Percentiles rank a stretch among this genome's conserved stretches.
phyloP scores from a whole-genome alignment of 2,797 vertebrate species.

The Agapornis canus region DNA sequence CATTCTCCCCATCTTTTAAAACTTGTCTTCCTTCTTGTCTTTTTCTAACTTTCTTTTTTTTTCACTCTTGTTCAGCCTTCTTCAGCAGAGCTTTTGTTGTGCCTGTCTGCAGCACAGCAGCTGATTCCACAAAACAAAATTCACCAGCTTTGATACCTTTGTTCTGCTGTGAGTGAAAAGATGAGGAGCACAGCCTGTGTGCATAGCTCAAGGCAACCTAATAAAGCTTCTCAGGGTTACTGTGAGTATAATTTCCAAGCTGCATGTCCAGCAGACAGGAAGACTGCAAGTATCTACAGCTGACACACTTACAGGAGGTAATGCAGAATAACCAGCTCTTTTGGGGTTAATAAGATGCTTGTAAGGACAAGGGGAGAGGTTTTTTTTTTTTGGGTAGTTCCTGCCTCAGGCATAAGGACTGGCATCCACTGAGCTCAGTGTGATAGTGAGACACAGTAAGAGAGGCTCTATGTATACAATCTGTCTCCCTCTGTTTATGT shows the following conservation, averaged over 20 bases:
- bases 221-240: neutral
- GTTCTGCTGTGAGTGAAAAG: neutral
- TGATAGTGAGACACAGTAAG: neutral
- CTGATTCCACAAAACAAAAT: neutral
- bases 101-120: neutral
- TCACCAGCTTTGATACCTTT: neutral
- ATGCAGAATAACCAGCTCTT: neutral
- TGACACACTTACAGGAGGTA: neutral
- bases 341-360: neutral
- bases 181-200: neutral
- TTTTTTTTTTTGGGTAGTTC: neutral
- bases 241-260: neutral
- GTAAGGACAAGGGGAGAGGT: neutral
- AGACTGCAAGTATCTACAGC: neutral
- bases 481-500: conserved; percentile 58
- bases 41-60: neutral
- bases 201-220: neutral
- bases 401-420: neutral
- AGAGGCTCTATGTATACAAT: conserved; percentile 43
- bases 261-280: neutral
- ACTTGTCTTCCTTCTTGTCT: neutral
- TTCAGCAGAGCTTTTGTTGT: neutral
- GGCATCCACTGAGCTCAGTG: neutral
- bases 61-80: neutral
- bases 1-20: neutral